Percentiles rank a stretch among this genome's conserved stretches.
These are phyloP conservation scores for Platerodrilus igneus DNA, from an alignment of 2,888 invertebrate species.

Conservation along the genomic window DNA sequence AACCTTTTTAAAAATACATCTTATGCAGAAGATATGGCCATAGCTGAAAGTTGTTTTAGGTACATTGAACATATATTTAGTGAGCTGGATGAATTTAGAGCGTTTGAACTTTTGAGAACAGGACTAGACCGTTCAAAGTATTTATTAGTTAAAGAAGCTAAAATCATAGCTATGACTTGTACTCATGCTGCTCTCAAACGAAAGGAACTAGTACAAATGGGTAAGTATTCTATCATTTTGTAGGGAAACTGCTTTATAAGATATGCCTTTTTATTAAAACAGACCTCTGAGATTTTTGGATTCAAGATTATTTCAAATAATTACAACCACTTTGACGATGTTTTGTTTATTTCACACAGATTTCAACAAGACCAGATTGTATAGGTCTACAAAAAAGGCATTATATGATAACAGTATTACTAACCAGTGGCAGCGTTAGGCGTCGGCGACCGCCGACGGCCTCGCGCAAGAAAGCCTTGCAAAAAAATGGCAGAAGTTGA, in stretches of 20 bases:
- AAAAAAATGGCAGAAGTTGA: no score
- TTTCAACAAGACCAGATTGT: no score
- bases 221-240: constrained; percentile 45
- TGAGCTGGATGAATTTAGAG: constrained; percentile 95
- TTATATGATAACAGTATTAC: no score
- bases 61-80: constrained; percentile 95
- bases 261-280: background rate
- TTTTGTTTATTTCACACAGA: no score
- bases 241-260: background rate
- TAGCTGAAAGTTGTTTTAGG: constrained; percentile 89
- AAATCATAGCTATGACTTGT: constrained; percentile 99
- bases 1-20: constrained; percentile 78
- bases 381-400: no score
- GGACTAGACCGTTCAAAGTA: constrained; percentile 96
- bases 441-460: no score
- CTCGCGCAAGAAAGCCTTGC: no score
- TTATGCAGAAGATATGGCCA: constrained; percentile 78
- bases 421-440: no score
- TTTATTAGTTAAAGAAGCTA: constrained; percentile 95
- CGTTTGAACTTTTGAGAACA: constrained; percentile 92
- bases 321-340: no score
- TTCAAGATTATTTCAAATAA: constrained; percentile 8
- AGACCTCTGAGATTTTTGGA: background rate
- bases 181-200: constrained; percentile 98
- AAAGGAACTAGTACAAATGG: constrained; percentile 91